These are phyloP conservation scores for Tetranychus cinnabarinus DNA, from an alignment of 1,140 invertebrate genomes.

Conservation along the genomic window DNA sequence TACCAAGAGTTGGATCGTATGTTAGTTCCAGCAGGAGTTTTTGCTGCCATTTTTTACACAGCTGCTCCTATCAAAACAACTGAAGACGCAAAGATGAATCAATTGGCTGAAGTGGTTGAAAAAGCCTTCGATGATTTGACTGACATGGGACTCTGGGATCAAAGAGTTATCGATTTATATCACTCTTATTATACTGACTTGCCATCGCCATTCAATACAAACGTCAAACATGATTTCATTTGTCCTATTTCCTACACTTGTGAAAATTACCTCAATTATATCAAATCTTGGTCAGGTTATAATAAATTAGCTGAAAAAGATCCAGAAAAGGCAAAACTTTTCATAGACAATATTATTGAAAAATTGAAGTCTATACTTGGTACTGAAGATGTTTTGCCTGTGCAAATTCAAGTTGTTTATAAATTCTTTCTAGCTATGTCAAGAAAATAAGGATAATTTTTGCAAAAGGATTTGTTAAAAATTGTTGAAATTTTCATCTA, in stretches of 20 bases:
- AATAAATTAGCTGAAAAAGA: neutral
- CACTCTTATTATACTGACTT: neutral
- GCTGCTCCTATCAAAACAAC: neutral
- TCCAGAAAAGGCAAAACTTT: neutral
- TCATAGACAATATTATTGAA: neutral
- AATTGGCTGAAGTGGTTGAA: neutral
- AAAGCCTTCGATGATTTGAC: neutral
- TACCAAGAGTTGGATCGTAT: constrained; percentile 17
- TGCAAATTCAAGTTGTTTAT: neutral
- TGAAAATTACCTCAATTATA: neutral
- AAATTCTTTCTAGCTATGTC: neutral
- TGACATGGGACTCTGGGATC: neutral
- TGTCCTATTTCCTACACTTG: neutral
- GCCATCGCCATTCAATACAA: neutral
- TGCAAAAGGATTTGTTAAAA: no score
- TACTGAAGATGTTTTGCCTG: neutral
- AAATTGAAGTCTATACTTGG: neutral
- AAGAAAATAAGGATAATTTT: no score
- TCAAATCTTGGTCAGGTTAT: neutral
- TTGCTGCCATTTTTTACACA: constrained; percentile 16
- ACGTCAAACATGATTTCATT: neutral
- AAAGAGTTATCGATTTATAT: neutral
- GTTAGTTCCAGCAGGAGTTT: constrained; percentile 17
- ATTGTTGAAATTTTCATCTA: no score
- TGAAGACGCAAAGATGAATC: neutral